These are phyloP conservation scores for Petrocephalus microphthalmus DNA, from an alignment of 2,113 vertebrate genomes.

Conservation along the genomic window DNA sequence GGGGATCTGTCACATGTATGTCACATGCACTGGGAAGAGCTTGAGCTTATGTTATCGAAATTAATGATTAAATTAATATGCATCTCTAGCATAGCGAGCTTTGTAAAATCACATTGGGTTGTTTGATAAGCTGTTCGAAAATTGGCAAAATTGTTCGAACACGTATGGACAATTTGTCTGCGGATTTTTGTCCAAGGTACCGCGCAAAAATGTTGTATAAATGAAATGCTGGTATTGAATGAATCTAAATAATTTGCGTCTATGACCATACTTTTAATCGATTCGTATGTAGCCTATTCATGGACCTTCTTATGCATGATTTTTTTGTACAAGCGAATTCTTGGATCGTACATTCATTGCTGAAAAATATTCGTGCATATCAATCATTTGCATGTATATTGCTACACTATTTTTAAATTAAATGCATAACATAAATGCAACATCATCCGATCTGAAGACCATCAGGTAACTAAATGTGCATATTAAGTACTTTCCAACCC, in stretches of 20 bases:
- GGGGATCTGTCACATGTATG: background rate
- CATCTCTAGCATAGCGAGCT: background rate
- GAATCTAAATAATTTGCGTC: background rate
- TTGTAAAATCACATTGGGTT: background rate
- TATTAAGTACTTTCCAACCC: background rate
- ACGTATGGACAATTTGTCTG: background rate
- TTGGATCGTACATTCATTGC: background rate
- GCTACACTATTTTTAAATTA: background rate
- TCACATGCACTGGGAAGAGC: background rate
- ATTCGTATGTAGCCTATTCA: background rate
- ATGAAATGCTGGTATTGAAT: background rate
- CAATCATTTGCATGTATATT: background rate
- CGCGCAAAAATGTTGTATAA: background rate
- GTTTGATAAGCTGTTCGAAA: background rate
- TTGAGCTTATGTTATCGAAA: background rate
- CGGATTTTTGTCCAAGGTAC: background rate
- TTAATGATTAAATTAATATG: background rate
- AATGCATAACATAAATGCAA: background rate
- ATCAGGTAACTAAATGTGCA: background rate
- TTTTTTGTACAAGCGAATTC: background rate
- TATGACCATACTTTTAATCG: background rate
- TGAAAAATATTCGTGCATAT: background rate
- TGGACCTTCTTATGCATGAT: background rate
- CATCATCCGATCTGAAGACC: background rate
- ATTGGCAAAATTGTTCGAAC: background rate